Evolutionary conservation across 2,113 vertebrate genomes (phyloP).

Genomic region (Podilymbus podiceps): DNA sequence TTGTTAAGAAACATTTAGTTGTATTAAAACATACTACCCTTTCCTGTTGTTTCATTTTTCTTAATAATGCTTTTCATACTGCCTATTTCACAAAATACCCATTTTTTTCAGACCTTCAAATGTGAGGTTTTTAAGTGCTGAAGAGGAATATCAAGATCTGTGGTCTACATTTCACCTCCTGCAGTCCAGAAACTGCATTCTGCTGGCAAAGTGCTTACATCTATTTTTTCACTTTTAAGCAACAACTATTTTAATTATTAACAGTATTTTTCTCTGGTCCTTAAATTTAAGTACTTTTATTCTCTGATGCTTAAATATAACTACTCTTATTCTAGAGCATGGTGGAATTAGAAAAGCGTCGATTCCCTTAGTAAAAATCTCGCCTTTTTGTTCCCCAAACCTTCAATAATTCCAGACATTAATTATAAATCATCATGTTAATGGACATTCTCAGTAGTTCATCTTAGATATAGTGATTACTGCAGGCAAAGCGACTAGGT

Average conservation of each 20-base stretch:
- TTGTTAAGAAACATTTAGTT: neutral
- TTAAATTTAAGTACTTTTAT: neutral
- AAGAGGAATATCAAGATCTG: neutral
- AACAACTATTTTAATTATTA: neutral
- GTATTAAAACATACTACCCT: neutral
- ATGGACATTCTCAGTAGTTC: neutral
- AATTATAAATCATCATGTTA: neutral
- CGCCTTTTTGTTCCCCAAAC: neutral
- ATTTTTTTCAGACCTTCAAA: neutral
- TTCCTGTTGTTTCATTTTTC: neutral
- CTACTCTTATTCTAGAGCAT: neutral
- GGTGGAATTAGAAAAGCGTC: neutral
- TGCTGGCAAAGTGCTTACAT: neutral
- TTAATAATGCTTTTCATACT: neutral
- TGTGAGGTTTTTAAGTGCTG: fast-evolving
- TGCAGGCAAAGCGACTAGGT: neutral
- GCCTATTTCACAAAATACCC: neutral
- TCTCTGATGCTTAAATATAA: neutral
- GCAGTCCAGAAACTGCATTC: neutral
- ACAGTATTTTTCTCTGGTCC: neutral
- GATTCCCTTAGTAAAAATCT: neutral
- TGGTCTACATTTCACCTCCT: neutral
- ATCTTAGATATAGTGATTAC: neutral
- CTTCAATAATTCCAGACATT: neutral
- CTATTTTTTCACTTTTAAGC: neutral